A percentile compares a stretch with the other conserved stretches of the same genome.
Conservation (phyloP, 2,888 invertebrate genomes). For the Drosophila rellima region DNA sequence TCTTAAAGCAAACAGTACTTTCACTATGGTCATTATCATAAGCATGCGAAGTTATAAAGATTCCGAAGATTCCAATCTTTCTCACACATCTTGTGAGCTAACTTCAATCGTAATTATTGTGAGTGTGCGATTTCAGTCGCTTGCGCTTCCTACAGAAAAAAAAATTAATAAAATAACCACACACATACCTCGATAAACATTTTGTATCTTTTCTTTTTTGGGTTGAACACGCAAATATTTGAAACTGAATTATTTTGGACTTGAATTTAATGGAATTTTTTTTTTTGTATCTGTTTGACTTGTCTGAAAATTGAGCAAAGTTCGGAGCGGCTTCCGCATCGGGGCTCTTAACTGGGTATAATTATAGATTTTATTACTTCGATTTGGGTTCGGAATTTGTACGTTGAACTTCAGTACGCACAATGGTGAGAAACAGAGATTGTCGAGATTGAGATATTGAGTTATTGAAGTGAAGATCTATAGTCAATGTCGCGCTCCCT, state of each 20-base stretch:
- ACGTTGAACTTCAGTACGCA: conserved; percentile 21
- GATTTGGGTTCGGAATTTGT: conserved; percentile 9
- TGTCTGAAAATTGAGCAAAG: conserved; percentile 16
- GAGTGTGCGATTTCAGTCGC: conserved; percentile 72
- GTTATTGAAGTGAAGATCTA: conserved; percentile 29
- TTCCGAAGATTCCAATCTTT: conserved; percentile 43
- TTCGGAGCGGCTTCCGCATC: conserved; percentile 50
- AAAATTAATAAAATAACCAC: conserved; percentile 8
- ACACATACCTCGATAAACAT: conserved; percentile 35
- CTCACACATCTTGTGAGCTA: conserved; percentile 44
- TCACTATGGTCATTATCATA: conserved; percentile 36
- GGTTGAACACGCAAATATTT: conserved; percentile 54
- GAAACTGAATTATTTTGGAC: conserved; percentile 48
- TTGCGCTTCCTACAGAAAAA: conserved; percentile 62
- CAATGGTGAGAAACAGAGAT: background rate
- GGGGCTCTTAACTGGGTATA: conserved; percentile 12
- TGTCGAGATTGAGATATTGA: conserved; percentile 14
- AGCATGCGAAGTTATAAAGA: conserved; percentile 34
- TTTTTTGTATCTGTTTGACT: conserved; percentile 14
- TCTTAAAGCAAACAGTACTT: conserved; percentile 14
- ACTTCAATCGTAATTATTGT: conserved; percentile 52
- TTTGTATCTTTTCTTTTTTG: conserved; percentile 11
- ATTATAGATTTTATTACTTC: conserved; percentile 28
- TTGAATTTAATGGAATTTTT: conserved; percentile 17
- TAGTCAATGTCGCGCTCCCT: conserved; percentile 72